Base-by-base conservation (phyloP, 2,797 vertebrate species). In the Gadopsis marmoratus region DNA sequence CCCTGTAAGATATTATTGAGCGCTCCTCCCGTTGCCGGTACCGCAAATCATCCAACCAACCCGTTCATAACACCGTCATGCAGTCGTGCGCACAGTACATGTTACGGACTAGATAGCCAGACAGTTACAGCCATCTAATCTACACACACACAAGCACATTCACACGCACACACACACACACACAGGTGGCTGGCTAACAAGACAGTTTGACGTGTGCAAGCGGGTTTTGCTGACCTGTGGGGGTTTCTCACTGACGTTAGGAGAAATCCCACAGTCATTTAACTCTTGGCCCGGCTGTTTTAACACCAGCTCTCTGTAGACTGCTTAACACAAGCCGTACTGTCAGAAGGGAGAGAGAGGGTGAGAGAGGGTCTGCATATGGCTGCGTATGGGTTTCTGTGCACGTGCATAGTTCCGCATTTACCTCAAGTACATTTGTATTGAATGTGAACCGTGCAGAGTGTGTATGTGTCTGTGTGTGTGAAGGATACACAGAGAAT, bases 201-300 rank as follows among this genome's bases (percentile, higher is more conserved):
- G 93, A 92, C 89, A 92, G 87, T 74, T 85, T 91, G 92, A 91
- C 88, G 81, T 76, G 84, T 86, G 66, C 3, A 3, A 76, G 91
- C 54, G 76, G 86, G 79, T 88, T 88, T 82, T 79, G 83, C 91
- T 91, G 88, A 91, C 83, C 90, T 62, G 78, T 79, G 72, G 86
- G 86, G 66, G 66, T 79, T 87, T 88, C 75, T 68, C 73, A 81
- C 85, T 89, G 84, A 85, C 76, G 63, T 87, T 87, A 82, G 81
- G 86, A 90, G 87, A 92, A 90, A 91, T 92, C 88, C 89, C 86
- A 87, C 80, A 87, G 87, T 90, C 83, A 75, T 92, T 94, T 92
- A 89, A 81, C 77, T 85, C 83, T 72, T 76, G 41, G 76, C 74
- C 70, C n/a, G 67, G 47, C 68, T 89, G 78, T 84, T 88, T 82